phyloP scores from a whole-genome alignment of 2,797 vertebrate species.

The Typhlichthys subterraneus region DNA sequence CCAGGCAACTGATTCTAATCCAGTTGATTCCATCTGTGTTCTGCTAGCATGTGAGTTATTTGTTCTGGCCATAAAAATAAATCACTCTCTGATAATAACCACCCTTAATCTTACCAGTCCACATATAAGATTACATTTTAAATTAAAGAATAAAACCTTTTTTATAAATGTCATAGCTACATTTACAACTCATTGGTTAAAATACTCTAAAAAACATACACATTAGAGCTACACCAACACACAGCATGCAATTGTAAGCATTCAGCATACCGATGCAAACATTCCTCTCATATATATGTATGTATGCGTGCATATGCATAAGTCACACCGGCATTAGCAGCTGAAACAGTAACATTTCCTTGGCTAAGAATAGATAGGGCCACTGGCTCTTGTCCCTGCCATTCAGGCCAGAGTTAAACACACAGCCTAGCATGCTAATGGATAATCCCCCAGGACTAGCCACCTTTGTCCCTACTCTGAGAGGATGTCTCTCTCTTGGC shows the following conservation, averaged over 20 bases:
- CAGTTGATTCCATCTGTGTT: constrained; percentile 5
- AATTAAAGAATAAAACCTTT: too few relatives aligned
- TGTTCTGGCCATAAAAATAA: not conserved
- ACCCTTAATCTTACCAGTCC: not conserved
- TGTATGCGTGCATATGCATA: constrained; percentile 65
- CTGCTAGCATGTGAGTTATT: not conserved
- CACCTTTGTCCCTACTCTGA: constrained; percentile 72
- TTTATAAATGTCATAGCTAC: not conserved
- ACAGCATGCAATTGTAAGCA: constrained; percentile 4
- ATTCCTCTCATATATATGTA: constrained; percentile 60
- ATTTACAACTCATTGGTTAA: not conserved
- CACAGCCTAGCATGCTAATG: constrained; percentile 80
- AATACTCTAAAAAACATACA: too few relatives aligned
- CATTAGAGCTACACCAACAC: not conserved
- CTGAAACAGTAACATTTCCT: constrained; percentile 80
- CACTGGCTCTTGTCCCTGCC: constrained; percentile 72
- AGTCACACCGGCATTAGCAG: constrained; percentile 69
- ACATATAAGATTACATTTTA: not conserved
- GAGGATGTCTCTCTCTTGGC: constrained; percentile 76
- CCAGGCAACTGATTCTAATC: not conserved
- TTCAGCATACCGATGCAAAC: constrained; percentile 43
- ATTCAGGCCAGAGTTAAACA: constrained; percentile 78
- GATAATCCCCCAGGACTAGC: constrained; percentile 76
- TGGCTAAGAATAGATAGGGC: constrained; percentile 67
- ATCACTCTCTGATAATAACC: constrained; percentile 35